Conservation (phyloP, 2,113 vertebrate species). For the Rattus norvegicus region GRCr8 NC_086020.1:132354001-132354500, state of each 20-base stretch:
- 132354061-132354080: background rate
- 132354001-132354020: constrained; percentile 58
- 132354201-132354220: background rate
- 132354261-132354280: background rate
- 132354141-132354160: background rate
- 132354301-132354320: background rate
- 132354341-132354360: rapidly evolving
- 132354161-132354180: background rate
- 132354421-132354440: background rate
- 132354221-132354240: background rate
- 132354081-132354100: background rate
- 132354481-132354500: background rate
- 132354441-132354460: background rate
- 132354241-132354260: background rate
- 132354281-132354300: background rate
- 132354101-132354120: background rate
- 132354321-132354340: background rate
- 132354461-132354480: background rate
- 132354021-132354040: background rate
- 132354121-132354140: background rate
- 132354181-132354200: background rate
- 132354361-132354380: background rate
- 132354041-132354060: too few relatives aligned
- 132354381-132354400: background rate
- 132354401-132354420: background rate